These are phyloP conservation scores for Limosa lapponica DNA, from an alignment of 2,797 vertebrate genomes.

Conservation along the genomic window DNA sequence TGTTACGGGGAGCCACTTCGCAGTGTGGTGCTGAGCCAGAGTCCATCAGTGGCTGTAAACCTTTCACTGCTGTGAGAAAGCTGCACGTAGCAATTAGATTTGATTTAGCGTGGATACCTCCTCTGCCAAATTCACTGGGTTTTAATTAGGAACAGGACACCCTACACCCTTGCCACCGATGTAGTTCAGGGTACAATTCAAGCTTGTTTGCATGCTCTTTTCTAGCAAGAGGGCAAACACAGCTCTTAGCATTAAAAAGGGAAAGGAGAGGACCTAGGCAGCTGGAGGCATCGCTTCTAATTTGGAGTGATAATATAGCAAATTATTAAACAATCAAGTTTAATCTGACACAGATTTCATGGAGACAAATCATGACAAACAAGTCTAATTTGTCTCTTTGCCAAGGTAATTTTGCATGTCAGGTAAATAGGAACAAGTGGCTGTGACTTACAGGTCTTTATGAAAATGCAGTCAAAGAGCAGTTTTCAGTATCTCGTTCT, in stretches of 20 bases:
- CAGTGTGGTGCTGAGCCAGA: neutral
- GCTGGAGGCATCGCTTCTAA: neutral
- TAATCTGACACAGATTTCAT: neutral
- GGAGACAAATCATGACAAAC: neutral
- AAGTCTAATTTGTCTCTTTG: neutral
- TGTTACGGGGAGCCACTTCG: neutral
- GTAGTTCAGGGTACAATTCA: neutral
- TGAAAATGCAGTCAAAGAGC: neutral
- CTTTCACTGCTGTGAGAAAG: neutral
- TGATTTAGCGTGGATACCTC: neutral
- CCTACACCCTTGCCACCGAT: neutral
- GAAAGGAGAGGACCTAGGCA: neutral
- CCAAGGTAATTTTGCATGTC: neutral
- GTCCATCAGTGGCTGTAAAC: neutral
- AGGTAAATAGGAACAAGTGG: neutral
- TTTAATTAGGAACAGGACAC: constrained; percentile 8
- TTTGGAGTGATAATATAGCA: neutral
- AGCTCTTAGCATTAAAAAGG: neutral
- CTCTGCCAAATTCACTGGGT: neutral
- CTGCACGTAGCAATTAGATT: neutral
- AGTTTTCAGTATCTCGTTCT: neutral
- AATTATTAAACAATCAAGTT: neutral
- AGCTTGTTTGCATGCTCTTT: neutral
- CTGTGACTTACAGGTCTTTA: neutral
- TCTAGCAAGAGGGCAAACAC: neutral